phyloP scores from a whole-genome alignment of 2,888 invertebrate species.

The Dicranocentrus wangi region DNA sequence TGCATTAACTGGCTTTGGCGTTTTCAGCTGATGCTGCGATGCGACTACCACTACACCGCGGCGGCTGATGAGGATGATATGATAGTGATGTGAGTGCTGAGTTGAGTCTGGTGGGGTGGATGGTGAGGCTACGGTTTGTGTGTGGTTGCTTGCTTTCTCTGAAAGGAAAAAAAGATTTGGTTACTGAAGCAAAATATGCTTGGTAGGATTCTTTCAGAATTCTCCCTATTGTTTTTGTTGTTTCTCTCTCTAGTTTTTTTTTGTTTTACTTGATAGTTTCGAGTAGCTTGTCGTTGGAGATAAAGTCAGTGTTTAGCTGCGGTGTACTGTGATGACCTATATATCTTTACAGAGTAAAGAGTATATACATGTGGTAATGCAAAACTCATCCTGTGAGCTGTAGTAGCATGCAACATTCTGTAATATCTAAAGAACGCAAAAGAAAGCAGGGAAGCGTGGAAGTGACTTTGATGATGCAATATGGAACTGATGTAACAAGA shows the following conservation, averaged over 20 bases:
- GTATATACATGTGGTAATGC: not conserved
- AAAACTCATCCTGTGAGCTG: too few relatives aligned
- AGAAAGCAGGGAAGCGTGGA: not conserved
- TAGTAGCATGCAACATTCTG: not conserved
- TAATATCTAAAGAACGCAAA: not conserved
- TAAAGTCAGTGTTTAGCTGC: not conserved
- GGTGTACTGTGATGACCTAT: not conserved
- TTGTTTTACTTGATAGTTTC: constrained; percentile 9
- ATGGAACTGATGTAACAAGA: constrained; percentile 8
- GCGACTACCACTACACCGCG: not conserved
- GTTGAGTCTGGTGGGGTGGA: constrained; percentile 20
- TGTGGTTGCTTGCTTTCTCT: not conserved
- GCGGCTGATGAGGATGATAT: not conserved
- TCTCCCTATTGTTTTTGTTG: constrained; percentile 24
- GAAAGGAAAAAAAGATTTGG: constrained; percentile 20
- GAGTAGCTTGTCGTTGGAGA: constrained; percentile 8
- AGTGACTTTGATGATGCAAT: constrained; percentile 16
- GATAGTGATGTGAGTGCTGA: constrained; percentile 5
- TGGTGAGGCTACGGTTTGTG: not conserved
- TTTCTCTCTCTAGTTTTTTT: constrained; percentile 22
- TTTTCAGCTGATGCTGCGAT: constrained; percentile 27
- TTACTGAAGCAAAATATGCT: constrained; percentile 8
- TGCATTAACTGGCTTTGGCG: constrained; percentile 30
- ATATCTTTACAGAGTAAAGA: not conserved
- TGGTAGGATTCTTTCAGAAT: constrained; percentile 24